Conservation (phyloP, 1,140 invertebrate genomes). For the Zaprionus ghesquierei region DNA sequence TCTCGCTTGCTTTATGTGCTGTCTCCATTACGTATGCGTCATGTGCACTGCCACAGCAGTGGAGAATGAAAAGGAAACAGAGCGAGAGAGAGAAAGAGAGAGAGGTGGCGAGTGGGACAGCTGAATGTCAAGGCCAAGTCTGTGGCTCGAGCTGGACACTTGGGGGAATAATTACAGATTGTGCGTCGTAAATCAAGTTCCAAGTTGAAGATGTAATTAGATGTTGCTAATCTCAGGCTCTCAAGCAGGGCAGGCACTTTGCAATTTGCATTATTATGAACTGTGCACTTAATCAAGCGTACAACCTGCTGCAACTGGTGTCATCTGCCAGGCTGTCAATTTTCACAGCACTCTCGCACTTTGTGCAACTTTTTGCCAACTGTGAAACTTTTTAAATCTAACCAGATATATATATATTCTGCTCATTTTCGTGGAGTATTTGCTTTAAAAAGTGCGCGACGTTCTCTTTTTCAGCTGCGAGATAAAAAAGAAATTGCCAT, state of each 20-base stretch:
- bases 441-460: neutral
- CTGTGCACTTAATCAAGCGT: neutral
- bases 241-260: neutral
- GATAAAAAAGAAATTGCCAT: conserved; percentile 41
- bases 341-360: neutral
- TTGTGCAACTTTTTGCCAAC: neutral
- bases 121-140: conserved; percentile 23
- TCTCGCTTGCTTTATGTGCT: conserved; percentile 42
- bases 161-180: conserved; percentile 3
- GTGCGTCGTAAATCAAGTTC: neutral
- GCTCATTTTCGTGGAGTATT: conserved; percentile 15
- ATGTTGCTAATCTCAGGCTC: neutral
- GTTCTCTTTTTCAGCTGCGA: neutral
- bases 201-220: neutral
- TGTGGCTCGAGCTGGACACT: neutral
- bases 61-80: neutral
- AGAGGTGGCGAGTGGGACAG: neutral
- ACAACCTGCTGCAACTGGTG: neutral
- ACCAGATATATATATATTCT: conserved; percentile 29
- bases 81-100: neutral
- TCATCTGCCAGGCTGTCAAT: neutral
- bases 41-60: neutral
- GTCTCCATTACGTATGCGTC: conserved; percentile 29
- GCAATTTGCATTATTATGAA: neutral
- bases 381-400: neutral